Base-by-base conservation (phyloP, 2,797 vertebrate species). In the Eutrigla gurnardus region DNA sequence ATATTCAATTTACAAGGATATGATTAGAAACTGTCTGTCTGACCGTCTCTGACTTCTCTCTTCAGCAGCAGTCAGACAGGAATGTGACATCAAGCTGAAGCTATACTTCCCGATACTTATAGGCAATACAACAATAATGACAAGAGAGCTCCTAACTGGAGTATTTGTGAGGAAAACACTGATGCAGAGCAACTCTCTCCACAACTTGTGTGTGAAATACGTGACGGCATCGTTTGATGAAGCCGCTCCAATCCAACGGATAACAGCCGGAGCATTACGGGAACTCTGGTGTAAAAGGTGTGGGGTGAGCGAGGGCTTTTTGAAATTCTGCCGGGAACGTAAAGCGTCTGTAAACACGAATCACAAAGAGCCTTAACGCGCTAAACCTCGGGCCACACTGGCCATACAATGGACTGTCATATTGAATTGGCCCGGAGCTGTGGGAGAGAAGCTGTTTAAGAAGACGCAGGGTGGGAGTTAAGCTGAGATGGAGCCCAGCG, bases 331-430 rank as follows among this genome's bases (percentile, higher is more conserved):
- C 75, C 63, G 50, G 85, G 80, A 85, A 88, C 63, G 46, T 80
- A 93, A 91, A 91, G 89, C 81, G 80, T 87, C 88, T 75, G 91
- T 84, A 92, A 93, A 92, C 88, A 91, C 47, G 18, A 52, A 37
- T 77, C 85, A 91, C 90, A 91, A 92, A 89, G 89, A 82, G 77
- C 67, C 73, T 88, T 88, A 87, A 91, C 40, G 73, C 78, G 42
- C 80, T 91, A 89, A 93, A 91, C 76, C 90, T 85, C 71, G 1
- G 86, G 86, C 82, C 91, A 86, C 89, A 83, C 82, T 57, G 89
- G 84, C 85, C 90, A 70, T 42, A 87, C 89, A 91, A 89, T 88
- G 87, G 85, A 74, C 88, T 73, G 86, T 88, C 88, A 84, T 88
- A 82, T 82, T 83, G 86, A 91, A 90, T 93, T 87, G 90, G 90